Percentiles rank a stretch among this genome's conserved stretches.
Evolutionary conservation across 2,113 vertebrate genomes (phyloP).

Genomic region (Amazona guildingii): DNA sequence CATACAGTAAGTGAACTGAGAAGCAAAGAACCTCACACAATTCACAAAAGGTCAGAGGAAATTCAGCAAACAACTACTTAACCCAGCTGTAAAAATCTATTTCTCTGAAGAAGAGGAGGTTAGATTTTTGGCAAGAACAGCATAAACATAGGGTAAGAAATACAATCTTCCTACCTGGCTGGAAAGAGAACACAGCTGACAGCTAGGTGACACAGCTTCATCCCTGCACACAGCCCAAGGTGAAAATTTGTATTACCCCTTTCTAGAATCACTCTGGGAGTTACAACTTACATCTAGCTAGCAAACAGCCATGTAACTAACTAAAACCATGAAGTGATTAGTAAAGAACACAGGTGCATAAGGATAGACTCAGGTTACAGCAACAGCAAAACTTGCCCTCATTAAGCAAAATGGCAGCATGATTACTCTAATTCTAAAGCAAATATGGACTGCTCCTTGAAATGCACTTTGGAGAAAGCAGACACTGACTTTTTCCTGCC

Average conservation of each 20-base stretch:
- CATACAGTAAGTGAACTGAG: not conserved
- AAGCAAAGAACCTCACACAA: not conserved
- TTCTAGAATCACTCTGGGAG: not conserved
- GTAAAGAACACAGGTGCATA: not conserved
- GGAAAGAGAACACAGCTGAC: not conserved
- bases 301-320: not conserved
- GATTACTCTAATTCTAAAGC: not conserved
- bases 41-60: not conserved
- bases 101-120: not conserved
- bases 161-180: not conserved
- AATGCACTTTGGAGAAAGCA: not conserved
- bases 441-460: not conserved
- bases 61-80: not conserved
- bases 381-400: not conserved
- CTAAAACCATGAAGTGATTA: not conserved
- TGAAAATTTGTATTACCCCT: not conserved
- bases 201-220: not conserved
- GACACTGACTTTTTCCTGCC: not conserved
- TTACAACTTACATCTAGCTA: not conserved
- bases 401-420: not conserved
- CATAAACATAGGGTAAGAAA: not conserved
- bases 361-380: not conserved
- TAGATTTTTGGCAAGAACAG: not conserved
- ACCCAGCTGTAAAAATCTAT: not conserved
- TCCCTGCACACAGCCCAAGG: not conserved